Evolutionary conservation across 2,888 invertebrate genomes (phyloP).

Genomic region (Dascillus cervinus): DNA sequence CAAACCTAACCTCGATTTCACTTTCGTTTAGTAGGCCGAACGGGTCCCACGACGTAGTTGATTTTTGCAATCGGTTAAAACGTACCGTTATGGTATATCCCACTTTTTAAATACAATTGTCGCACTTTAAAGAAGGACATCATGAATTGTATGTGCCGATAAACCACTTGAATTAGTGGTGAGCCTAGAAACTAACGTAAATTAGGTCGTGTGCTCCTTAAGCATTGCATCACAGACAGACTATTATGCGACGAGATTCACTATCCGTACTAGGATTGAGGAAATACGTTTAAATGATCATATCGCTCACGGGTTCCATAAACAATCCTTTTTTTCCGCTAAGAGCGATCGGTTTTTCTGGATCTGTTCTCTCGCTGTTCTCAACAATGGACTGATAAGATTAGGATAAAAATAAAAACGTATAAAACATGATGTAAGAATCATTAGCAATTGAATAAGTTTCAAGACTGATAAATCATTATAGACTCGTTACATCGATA

Average conservation of each 20-base stretch:
- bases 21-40: constrained; percentile 46
- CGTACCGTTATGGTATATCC: constrained; percentile 10
- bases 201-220: constrained; percentile 43
- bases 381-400: too few species aligned
- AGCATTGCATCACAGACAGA: constrained; percentile 36
- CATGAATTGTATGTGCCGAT: constrained; percentile 5
- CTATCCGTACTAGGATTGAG: constrained; percentile 24
- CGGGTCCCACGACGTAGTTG: constrained; percentile 42
- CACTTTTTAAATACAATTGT: constrained; percentile 14
- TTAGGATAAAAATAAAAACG: too few species aligned
- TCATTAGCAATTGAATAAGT: too few species aligned
- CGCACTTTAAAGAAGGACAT: constrained; percentile 6
- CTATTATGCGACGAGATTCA: constrained; percentile 39
- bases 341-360: too few species aligned
- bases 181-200: constrained; percentile 41
- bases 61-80: constrained; percentile 27
- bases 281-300: constrained; percentile 19
- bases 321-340: too few species aligned
- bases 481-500: too few species aligned
- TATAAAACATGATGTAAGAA: too few species aligned
- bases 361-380: too few species aligned
- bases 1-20: constrained; percentile 46
- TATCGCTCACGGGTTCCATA: too few species aligned
- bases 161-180: constrained; percentile 13
- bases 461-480: too few species aligned